Base-by-base conservation (phyloP, 2,888 invertebrate genomes). In the Lasioglossum vierecki region DNA sequence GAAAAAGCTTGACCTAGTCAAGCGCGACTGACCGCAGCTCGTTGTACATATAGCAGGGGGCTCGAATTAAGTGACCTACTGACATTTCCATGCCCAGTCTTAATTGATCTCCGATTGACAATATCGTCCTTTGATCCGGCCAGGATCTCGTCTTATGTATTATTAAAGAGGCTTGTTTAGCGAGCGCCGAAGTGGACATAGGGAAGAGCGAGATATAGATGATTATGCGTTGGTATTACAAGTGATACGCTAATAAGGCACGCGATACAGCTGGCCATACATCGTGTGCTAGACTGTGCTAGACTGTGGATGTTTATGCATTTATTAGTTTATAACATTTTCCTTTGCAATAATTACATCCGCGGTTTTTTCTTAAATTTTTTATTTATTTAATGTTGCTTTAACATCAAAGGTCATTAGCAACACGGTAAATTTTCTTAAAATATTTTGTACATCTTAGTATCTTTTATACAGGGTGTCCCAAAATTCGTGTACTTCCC, bases 161-260 rank as follows among this genome's bases (percentile, higher is more conserved):
- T 88, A 91, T 89, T 89, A 89, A 92, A 91, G 88, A 90, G 85
- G 85, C 76, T 85, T 84, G 85, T 87, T 86, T 84, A 85, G 77
- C 68, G 13, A 15, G 41, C 1, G 39, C 70, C 35, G 63, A 11
- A 8, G 26, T n/a, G 18, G 44, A 53, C 26, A 46, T 68, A 26
- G 57, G 53, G 72, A 11, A 46, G 1, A 70, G 72, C 39, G 60
- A 79, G 75, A 53, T 46, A 83, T 80, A 60, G 81, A 73, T 60
- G 78, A 84, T 75, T 83, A 60, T 49, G 72, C 46, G 79, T 35
- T 35, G 35, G 63, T 76, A 85, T 85, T 84, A 80, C 82, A 68
- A 39, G 35, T 72, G 57, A 75, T 46, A 13, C 46, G 76, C 63
- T 77, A 18, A 83, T 63, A 63, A 18, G 35, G 9, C 63, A 30